phyloP scores from a whole-genome alignment of 2,797 vertebrate species.

The Aotus griseimembra region DNA sequence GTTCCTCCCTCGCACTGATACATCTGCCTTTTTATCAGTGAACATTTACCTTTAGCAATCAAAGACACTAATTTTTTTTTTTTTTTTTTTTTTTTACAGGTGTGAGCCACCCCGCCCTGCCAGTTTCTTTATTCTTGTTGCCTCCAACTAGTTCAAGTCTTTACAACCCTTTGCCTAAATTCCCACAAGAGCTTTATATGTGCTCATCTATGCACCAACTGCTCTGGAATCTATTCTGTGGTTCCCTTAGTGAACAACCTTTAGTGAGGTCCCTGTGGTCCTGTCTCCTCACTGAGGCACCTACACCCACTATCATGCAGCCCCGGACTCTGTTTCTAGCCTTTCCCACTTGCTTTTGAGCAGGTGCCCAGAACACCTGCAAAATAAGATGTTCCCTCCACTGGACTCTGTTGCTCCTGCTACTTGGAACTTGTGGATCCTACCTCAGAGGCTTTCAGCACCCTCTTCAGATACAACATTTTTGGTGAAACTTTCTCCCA shows the following conservation, averaged over 20 bases:
- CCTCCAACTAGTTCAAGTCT: background rate
- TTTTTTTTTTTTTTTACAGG: background rate
- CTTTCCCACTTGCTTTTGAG: background rate
- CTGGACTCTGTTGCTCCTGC: background rate
- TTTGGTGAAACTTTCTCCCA: background rate
- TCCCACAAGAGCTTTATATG: background rate
- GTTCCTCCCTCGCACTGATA: background rate
- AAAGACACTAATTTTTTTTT: background rate
- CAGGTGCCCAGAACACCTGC: background rate
- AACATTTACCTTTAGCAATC: background rate
- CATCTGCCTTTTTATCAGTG: background rate
- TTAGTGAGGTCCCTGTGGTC: background rate
- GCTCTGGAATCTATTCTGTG: background rate
- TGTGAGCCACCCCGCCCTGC: background rate
- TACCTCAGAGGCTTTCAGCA: background rate
- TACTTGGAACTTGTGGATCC: background rate
- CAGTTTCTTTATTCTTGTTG: background rate
- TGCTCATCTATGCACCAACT: background rate
- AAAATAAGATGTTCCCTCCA: background rate
- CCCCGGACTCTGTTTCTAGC: background rate
- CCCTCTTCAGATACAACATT: background rate
- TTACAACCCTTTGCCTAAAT: background rate
- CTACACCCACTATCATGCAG: background rate
- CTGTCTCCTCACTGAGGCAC: background rate
- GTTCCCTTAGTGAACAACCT: background rate